These are phyloP conservation scores for Acanthurus lineatus DNA, from an alignment of 2,797 vertebrate species.

Conservation along the genomic window DNA sequence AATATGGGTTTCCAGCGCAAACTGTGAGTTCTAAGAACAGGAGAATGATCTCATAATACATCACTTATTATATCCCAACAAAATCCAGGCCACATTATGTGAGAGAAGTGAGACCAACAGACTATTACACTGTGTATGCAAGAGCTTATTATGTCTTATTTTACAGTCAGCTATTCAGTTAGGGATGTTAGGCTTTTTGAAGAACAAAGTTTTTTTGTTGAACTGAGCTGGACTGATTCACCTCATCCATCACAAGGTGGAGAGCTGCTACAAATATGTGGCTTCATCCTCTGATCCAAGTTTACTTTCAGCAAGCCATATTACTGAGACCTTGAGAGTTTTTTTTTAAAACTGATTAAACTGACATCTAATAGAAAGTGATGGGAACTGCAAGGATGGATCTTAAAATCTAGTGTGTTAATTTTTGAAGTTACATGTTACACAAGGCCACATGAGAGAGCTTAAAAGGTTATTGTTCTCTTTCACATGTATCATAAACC, in stretches of 20 bases:
- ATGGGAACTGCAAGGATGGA: not conserved
- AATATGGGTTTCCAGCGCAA: constrained; percentile 23
- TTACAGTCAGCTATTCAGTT: constrained; percentile 41
- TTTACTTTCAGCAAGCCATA: not conserved
- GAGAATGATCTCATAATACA: constrained; percentile 40
- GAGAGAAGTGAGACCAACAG: constrained; percentile 33
- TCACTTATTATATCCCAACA: constrained; percentile 39
- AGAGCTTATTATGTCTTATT: constrained; percentile 29
- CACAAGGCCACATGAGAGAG: not conserved
- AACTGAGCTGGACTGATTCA: not conserved
- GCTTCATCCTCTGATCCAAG: constrained; percentile 24
- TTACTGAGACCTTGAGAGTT: not conserved
- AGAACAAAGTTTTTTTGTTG: constrained; percentile 23
- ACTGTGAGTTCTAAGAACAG: constrained; percentile 26
- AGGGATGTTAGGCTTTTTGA: constrained; percentile 12
- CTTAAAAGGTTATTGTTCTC: constrained; percentile 5
- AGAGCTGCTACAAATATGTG: constrained; percentile 14
- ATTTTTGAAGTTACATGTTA: constrained; percentile 21
- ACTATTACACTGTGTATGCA: constrained; percentile 12
- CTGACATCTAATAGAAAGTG: constrained; percentile 26
- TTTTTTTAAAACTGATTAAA: constrained; percentile 9
- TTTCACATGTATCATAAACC: not conserved
- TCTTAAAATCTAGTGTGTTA: not conserved
- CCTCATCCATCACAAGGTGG: constrained; percentile 37
- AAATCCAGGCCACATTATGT: constrained; percentile 34